Evolutionary conservation across 2,113 vertebrate species (phyloP).

Genomic region (Macaca mulatta): DNA sequence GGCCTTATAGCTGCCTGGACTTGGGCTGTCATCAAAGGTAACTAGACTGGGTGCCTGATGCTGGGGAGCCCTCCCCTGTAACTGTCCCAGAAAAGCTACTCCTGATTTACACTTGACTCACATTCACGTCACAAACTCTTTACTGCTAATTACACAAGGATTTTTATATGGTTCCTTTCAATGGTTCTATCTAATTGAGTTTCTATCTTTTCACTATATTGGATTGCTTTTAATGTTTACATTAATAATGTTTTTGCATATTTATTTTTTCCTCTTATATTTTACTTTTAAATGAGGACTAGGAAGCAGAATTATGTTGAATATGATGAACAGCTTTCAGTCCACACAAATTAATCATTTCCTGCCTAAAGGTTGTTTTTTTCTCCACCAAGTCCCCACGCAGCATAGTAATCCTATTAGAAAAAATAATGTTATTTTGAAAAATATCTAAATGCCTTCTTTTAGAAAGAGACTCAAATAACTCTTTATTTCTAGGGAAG

Average conservation of each 20-base stretch:
- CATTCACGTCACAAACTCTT: background rate
- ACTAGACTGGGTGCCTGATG: background rate
- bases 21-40: background rate
- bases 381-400: background rate
- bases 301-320: slow-evolving; percentile 1
- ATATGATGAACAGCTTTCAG: slow-evolving; percentile 1
- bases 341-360: background rate
- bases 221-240: background rate
- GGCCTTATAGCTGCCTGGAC: background rate
- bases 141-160: background rate
- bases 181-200: background rate
- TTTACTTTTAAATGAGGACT: slow-evolving; percentile 35
- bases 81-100: background rate
- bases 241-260: background rate
- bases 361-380: background rate
- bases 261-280: background rate
- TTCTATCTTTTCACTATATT: background rate
- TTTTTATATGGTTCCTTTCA: background rate
- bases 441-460: background rate
- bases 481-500: background rate
- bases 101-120: background rate
- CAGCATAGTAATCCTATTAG: background rate
- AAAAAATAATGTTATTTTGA: background rate
- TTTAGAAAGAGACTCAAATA: background rate
- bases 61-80: background rate